Conservation (phyloP, 2,888 invertebrate genomes). For the Zaprionus obscuricornis region DNA sequence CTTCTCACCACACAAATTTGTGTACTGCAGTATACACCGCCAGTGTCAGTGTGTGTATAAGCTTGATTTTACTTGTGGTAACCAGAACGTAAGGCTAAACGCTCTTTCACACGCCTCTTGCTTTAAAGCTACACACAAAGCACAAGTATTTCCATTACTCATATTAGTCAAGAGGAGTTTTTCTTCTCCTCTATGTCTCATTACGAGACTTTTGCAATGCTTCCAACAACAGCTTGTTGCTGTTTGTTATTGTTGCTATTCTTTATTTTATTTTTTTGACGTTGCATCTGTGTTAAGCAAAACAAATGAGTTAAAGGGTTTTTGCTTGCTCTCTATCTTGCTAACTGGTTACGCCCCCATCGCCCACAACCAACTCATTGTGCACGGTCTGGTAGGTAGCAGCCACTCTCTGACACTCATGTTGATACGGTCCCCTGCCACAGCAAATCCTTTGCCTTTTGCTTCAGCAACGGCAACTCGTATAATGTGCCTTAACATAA, state of each 20-base stretch:
- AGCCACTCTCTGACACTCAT: background rate
- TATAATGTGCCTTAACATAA: constrained; percentile 79
- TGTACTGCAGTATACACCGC: too few relatives aligned
- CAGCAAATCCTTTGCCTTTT: constrained; percentile 35
- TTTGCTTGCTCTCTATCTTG: constrained; percentile 51
- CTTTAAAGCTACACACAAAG: constrained; percentile 50
- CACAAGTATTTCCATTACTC: constrained; percentile 16
- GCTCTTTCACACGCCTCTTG: constrained; percentile 74
- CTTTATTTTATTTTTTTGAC: too few relatives aligned
- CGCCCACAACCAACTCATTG: constrained; percentile 65
- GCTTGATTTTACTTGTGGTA: too few relatives aligned
- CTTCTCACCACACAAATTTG: too few relatives aligned
- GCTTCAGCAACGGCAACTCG: constrained; percentile 45
- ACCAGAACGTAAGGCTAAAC: constrained; percentile 59
- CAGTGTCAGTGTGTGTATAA: constrained; percentile 18
- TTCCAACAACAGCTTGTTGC: constrained; percentile 39
- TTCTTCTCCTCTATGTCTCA: background rate
- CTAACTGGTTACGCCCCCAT: constrained; percentile 54
- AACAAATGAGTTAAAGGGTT: constrained; percentile 79
- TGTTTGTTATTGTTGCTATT: constrained; percentile 22
- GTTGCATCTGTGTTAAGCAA: constrained; percentile 62
- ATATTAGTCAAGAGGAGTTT: too few relatives aligned
- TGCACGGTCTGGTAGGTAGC: constrained; percentile 70
- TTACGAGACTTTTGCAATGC: constrained; percentile 17
- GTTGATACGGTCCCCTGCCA: too few relatives aligned